Evolutionary conservation across 2,113 vertebrate genomes (phyloP).

Genomic region (Ranitomeya variabilis): DNA sequence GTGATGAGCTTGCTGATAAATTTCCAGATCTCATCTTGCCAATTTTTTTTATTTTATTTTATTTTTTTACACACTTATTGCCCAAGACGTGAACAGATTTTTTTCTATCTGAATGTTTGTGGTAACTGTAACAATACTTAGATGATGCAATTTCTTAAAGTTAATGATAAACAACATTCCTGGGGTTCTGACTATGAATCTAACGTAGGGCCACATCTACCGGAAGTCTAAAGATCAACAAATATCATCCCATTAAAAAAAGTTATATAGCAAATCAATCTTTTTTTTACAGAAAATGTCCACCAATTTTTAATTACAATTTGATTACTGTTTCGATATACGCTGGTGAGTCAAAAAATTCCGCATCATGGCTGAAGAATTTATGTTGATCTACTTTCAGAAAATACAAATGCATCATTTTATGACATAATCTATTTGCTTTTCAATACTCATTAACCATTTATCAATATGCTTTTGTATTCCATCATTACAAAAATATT

Average conservation of each 20-base stretch:
- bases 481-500: no score
- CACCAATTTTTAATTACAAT: no score
- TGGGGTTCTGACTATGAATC: not conserved
- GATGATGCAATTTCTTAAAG: not conserved
- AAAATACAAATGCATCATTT: no score
- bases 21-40: slow-evolving; percentile 25
- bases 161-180: not conserved
- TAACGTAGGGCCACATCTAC: not conserved
- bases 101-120: not conserved
- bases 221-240: not conserved
- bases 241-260: not conserved
- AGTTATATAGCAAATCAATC: no score
- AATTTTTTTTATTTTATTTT: slow-evolving; percentile 6
- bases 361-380: no score
- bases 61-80: not conserved
- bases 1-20: not conserved
- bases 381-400: no score
- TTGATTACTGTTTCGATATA: no score
- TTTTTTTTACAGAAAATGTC: no score
- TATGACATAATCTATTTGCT: no score
- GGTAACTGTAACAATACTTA: not conserved
- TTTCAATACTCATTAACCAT: no score
- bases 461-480: no score
- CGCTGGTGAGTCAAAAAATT: no score
- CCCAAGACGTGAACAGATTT: slow-evolving; percentile 1